Evolutionary conservation across 2,888 invertebrate genomes (phyloP).

Genomic region (Conus canariensis): DNA sequence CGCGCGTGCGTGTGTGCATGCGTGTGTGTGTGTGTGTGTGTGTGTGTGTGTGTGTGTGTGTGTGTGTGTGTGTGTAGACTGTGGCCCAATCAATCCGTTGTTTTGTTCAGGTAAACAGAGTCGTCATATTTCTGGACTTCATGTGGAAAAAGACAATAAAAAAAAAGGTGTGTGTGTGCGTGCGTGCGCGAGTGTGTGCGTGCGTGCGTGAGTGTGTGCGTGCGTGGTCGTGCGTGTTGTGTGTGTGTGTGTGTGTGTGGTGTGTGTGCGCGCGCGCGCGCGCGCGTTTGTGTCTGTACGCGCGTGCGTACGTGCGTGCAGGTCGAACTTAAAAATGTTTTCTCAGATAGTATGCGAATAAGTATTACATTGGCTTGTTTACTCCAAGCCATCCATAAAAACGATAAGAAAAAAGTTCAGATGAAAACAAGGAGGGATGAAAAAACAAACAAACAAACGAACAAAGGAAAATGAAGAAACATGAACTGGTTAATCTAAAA

Average conservation of each 20-base stretch:
- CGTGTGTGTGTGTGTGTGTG: not conserved
- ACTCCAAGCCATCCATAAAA: no score
- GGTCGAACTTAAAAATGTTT: not conserved
- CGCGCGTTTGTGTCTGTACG: not conserved
- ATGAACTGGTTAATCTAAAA: no score
- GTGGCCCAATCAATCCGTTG: no score
- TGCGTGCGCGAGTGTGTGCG: slow-evolving; percentile 20
- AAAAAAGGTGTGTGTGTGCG: no score
- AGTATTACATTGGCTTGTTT: no score
- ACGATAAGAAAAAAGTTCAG: no score
- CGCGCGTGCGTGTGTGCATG: slow-evolving; percentile 1
- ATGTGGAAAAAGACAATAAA: no score
- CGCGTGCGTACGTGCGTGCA: not conserved
- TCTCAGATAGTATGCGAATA: no score
- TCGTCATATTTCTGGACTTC: no score
- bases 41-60: not conserved
- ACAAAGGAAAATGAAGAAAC: not conserved
- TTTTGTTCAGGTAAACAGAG: no score
- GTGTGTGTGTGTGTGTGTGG: not conserved
- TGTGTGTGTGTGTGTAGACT: not conserved
- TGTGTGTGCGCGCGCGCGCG: not conserved
- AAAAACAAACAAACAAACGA: not conserved
- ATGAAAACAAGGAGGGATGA: not conserved
- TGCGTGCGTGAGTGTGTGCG: slow-evolving; percentile 15
- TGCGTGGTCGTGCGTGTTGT: no score